Conservation (phyloP, 2,888 invertebrate species). For the Cordilura impudica region DNA sequence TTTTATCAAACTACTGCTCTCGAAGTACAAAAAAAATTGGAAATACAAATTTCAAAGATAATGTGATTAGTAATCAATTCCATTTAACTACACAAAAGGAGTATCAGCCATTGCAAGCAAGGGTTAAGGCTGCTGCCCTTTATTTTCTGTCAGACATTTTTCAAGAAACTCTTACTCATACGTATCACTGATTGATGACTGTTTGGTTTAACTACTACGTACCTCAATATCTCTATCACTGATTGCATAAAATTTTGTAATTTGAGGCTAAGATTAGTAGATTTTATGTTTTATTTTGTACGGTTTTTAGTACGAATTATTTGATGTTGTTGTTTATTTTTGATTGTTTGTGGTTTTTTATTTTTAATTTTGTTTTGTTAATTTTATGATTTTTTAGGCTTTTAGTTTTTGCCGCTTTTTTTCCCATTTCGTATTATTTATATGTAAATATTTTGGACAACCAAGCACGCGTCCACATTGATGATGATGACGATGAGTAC, state of each 20-base stretch:
- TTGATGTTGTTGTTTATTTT: background rate
- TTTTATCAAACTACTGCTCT: too few species aligned
- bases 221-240: background rate
- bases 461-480: conserved; percentile 43
- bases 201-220: background rate
- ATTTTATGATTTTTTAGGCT: conserved; percentile 16
- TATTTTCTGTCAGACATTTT: background rate
- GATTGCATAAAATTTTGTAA: conserved; percentile 33
- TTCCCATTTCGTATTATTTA: background rate
- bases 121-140: background rate
- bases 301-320: background rate
- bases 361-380: background rate
- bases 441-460: conserved; percentile 41
- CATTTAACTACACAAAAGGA: too few species aligned
- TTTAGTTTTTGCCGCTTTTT: conserved; percentile 30
- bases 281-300: conserved; percentile 10
- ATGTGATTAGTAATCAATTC: too few species aligned
- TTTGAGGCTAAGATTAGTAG: conserved; percentile 36
- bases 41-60: too few species aligned
- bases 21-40: too few species aligned
- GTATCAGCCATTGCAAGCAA: too few species aligned
- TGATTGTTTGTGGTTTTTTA: background rate
- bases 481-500: conserved; percentile 25
- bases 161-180: conserved; percentile 9
- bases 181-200: conserved; percentile 2